Percentiles rank a stretch among this genome's conserved stretches.
Evolutionary conservation across 2,888 invertebrate species (phyloP).

Genomic region (Philaethria dido): DNA sequence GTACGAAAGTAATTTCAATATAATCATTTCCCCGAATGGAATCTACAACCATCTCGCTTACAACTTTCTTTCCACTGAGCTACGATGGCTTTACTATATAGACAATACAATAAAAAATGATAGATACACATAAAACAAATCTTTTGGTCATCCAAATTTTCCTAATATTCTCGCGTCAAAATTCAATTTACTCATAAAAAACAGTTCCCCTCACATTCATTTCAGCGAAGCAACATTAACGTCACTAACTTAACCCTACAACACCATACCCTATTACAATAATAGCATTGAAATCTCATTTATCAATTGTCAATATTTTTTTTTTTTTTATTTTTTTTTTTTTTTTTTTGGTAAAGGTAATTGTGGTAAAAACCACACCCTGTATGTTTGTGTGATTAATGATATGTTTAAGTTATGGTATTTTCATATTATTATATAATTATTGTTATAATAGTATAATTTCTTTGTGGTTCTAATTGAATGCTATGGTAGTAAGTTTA

Average conservation of each 20-base stretch:
- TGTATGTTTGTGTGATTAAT: slow-evolving; percentile 44
- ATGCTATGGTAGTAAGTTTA: background rate
- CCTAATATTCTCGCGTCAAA: slow-evolving; percentile 71
- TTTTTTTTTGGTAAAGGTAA: slow-evolving; percentile 53
- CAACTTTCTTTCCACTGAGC: no score
- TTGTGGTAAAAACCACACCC: slow-evolving; percentile 38
- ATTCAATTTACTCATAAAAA: slow-evolving; percentile 75
- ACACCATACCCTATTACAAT: slow-evolving; percentile 50
- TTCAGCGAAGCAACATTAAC: slow-evolving; percentile 69
- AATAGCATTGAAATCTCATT: slow-evolving; percentile 60
- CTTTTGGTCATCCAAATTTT: slow-evolving; percentile 75
- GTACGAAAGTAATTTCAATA: no score
- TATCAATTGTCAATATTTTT: slow-evolving; percentile 50
- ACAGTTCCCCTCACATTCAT: slow-evolving; percentile 58
- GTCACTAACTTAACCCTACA: slow-evolving; percentile 57
- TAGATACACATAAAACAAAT: slow-evolving; percentile 46
- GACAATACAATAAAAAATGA: background rate
- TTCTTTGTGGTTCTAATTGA: background rate
- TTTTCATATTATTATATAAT: background rate
- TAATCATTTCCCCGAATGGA: no score
- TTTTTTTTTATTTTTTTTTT: slow-evolving; percentile 63
- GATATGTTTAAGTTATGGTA: slow-evolving; percentile 13
- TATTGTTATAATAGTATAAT: background rate
- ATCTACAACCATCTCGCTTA: no score
- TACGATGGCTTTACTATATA: no score